Evolutionary conservation across 1,140 invertebrate genomes (phyloP).

Genomic region (Papilio machaon): DNA sequence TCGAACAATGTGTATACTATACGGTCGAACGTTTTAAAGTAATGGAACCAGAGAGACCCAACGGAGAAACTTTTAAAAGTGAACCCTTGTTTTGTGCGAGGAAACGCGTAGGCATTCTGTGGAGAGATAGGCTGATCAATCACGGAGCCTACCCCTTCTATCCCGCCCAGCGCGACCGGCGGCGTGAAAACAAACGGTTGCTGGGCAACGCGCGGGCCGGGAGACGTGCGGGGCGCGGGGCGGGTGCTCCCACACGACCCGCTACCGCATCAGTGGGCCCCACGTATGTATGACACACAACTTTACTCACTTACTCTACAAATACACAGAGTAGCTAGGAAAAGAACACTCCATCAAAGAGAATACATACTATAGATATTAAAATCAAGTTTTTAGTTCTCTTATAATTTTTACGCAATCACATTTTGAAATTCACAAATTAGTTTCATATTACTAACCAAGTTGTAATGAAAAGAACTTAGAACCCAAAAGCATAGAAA

Average conservation of each 20-base stretch:
- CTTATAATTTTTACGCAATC: background rate
- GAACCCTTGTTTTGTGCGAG: slow-evolving; percentile 51
- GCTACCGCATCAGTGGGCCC: slow-evolving; percentile 61
- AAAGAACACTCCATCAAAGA: background rate
- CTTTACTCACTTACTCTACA: slow-evolving; percentile 47
- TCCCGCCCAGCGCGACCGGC: slow-evolving; percentile 70
- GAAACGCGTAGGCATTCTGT: slow-evolving; percentile 72
- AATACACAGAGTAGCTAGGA: slow-evolving; percentile 44
- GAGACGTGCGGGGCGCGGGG: slow-evolving; percentile 54
- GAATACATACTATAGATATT: background rate
- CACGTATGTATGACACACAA: slow-evolving; percentile 66
- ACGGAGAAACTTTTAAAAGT: slow-evolving; percentile 36
- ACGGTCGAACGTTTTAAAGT: slow-evolving; percentile 28
- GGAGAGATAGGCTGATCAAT: slow-evolving; percentile 80
- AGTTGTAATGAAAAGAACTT: background rate
- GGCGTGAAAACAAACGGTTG: slow-evolving; percentile 78
- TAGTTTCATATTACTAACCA: background rate
- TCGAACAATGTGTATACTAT: background rate
- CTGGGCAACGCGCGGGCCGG: slow-evolving; percentile 58
- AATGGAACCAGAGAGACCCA: slow-evolving; percentile 27
- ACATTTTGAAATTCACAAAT: background rate
- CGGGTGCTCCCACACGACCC: slow-evolving; percentile 63
- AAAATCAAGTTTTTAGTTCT: background rate
- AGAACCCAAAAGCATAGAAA: background rate
- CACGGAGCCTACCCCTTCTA: slow-evolving; percentile 79